phyloP scores from a whole-genome alignment of 2,888 invertebrate genomes.

The Blomia tropicalis region DNA sequence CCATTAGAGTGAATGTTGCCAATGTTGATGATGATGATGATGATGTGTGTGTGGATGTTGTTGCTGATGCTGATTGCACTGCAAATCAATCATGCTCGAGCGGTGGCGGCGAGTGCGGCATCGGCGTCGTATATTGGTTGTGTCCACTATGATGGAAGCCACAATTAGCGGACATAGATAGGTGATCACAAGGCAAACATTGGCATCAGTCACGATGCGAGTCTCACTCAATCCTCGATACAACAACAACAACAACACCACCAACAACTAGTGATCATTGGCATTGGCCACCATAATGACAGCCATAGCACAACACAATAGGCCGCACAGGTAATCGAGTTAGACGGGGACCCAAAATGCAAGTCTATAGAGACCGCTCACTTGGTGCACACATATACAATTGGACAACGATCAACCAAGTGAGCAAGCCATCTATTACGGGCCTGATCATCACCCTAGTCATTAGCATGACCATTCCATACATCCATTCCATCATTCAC shows the following conservation, averaged over 20 bases:
- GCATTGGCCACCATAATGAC: not conserved
- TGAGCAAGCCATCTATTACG: not conserved
- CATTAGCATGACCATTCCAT: constrained; percentile 3
- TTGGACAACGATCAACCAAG: not conserved
- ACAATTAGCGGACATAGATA: not conserved
- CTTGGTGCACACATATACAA: no score
- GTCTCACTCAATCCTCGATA: no score
- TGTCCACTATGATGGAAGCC: not conserved
- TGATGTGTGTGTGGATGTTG: not conserved
- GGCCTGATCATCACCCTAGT: constrained; percentile 6
- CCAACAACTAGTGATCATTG: not conserved
- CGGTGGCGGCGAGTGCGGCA: no score
- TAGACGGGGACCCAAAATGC: not conserved
- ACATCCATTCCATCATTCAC: not conserved
- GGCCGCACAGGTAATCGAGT: constrained; percentile 1
- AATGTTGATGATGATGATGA: not conserved
- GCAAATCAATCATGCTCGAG: constrained; percentile 13
- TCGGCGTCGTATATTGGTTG: no score
- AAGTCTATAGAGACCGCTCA: not conserved
- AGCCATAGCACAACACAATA: not conserved
- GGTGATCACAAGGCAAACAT: constrained; percentile 1
- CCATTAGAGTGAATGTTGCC: not conserved
- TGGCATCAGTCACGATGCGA: not conserved
- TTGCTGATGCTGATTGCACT: not conserved
- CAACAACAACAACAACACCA: no score